Evolutionary conservation across 2,113 vertebrate species (phyloP), one percentile per base, ranked within the genome.

Genomic region (Gavialis gangeticus): DNA sequence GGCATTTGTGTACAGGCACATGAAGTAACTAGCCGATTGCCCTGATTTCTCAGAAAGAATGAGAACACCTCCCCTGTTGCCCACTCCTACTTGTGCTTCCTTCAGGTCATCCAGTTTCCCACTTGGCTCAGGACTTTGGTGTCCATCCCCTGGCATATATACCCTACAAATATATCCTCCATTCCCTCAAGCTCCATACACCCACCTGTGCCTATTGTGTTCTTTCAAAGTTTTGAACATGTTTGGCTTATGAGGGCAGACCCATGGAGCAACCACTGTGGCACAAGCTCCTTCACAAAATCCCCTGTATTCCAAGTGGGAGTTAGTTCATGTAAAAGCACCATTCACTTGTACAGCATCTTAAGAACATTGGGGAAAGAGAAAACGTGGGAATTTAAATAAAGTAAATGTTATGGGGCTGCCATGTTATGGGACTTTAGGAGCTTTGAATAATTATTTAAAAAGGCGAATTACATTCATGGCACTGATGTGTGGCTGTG

Each of bases 281-380:
- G 63, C 54, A 93, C 46, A 85, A 90, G 58, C 54, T 1, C 85
- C 71, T 71, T 89, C 71, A 80, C n/a, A 57, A 92, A 91, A 24
- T 14, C 63, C 71, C 78, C 63, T 24, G 11, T 64, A 27, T 67
- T 73, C 67, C 83, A 81, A 94, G 89, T 14, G 63, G 86, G 76
- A 94, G 95, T 96, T 79, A 90, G 85, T 30, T 56, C 86, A 85
- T 92, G 73, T 84, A 87, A 58, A 83, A 85, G 59, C 6, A 58
- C 27, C 75, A 91, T 85, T 86, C 19, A 60, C 73, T 91, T 37
- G 22, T 87, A 16, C 34, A 64, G 30, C 88, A 46, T 91, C 46
- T 59, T 77, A 83, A 89, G 79, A 27, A 54, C 86, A 89, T 88
- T 90, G 56, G 79, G 79, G 75, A 96, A 79, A 83, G 30, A 55